These are phyloP conservation scores for Dynastes maya DNA, from an alignment of 2,888 invertebrate species.

Conservation along the genomic window DNA sequence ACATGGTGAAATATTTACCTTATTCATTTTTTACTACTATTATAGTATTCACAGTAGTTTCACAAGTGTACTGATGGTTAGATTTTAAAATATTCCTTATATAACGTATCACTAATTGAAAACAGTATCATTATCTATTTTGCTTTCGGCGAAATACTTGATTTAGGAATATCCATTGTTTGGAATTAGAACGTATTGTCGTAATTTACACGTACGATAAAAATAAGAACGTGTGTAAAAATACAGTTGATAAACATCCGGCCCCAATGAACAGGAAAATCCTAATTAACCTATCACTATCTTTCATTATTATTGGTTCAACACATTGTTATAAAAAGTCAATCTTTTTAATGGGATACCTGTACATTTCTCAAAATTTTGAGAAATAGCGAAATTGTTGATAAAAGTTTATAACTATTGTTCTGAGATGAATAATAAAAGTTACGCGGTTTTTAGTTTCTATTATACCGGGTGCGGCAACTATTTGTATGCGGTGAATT, in stretches of 20 bases:
- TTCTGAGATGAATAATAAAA: no score
- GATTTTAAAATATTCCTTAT: conserved; percentile 20
- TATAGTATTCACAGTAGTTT: no score
- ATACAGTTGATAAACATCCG: neutral
- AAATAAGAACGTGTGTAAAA: neutral
- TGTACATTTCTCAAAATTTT: no score
- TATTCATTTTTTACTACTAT: conserved; percentile 10
- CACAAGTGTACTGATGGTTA: neutral
- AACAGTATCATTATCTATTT: conserved; percentile 34
- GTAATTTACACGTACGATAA: neutral
- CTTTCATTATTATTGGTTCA: no score
- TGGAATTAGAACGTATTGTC: conserved; percentile 23
- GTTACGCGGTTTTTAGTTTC: no score
- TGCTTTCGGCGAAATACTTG: conserved; percentile 19
- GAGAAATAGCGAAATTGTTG: no score
- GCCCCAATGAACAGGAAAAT: no score
- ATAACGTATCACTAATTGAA: conserved; percentile 10
- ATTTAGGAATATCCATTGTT: conserved; percentile 24
- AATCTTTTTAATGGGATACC: no score
- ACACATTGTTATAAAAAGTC: no score
- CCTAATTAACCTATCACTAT: neutral
- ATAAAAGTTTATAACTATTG: no score
- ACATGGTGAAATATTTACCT: conserved; percentile 8
- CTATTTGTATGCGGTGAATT: no score
- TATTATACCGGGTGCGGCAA: no score